phyloP scores from a whole-genome alignment of 2,888 invertebrate genomes.

The Trachelus stipa region DNA sequence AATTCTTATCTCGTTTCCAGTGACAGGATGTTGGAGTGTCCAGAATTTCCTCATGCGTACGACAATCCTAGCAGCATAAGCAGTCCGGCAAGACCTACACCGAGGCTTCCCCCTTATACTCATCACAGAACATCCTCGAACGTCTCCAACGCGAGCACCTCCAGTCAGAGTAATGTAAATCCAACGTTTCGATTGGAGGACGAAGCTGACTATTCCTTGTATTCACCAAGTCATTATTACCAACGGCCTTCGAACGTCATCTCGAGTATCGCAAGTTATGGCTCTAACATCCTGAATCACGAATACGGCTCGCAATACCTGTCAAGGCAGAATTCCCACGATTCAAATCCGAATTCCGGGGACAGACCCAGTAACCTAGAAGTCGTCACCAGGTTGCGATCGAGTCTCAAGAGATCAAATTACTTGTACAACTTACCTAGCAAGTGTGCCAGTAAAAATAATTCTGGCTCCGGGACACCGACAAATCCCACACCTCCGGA shows the following conservation, averaged over 20 bases:
- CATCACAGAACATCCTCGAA: slow-evolving; percentile 74
- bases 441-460: slow-evolving; percentile 69
- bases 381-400: slow-evolving; percentile 78
- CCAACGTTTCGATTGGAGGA: slow-evolving; percentile 75
- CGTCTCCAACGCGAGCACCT: slow-evolving; percentile 72
- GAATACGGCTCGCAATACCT: slow-evolving; percentile 59
- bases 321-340: slow-evolving; percentile 68
- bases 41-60: slow-evolving; percentile 68
- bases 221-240: slow-evolving; percentile 67
- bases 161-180: slow-evolving; percentile 72
- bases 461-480: slow-evolving; percentile 78
- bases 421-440: slow-evolving; percentile 70
- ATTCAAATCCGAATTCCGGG: slow-evolving; percentile 60
- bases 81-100: slow-evolving; percentile 59
- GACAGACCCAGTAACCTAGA: slow-evolving; percentile 76
- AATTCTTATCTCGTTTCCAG: slow-evolving; percentile 33
- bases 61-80: slow-evolving; percentile 71
- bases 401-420: slow-evolving; percentile 82
- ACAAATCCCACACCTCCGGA: slow-evolving; percentile 89
- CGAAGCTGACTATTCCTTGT: slow-evolving; percentile 67
- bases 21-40: slow-evolving; percentile 59
- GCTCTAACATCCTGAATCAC: slow-evolving; percentile 49
- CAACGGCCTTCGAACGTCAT: slow-evolving; percentile 60
- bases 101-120: slow-evolving; percentile 66
- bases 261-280: slow-evolving; percentile 44